Base-by-base conservation (phyloP, 1,140 invertebrate species). In the Batillaria attramentaria region DNA sequence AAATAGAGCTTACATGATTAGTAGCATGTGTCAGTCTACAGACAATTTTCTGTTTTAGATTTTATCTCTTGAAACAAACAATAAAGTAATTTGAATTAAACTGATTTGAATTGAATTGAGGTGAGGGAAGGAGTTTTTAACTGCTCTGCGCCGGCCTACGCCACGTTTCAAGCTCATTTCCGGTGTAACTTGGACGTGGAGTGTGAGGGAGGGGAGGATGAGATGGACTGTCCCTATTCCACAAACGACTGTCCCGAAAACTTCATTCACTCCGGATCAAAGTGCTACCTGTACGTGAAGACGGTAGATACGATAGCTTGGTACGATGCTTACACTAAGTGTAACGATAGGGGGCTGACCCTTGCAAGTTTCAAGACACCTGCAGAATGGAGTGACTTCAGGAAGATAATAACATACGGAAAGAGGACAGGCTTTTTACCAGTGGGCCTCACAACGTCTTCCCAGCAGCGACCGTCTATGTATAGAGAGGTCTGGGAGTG, bases 181-280 rank as follows among this genome's bases (percentile, higher is more conserved):
- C 31, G 37, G 13, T 65, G 62, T 3, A 65, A 65, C 20, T 18
- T 69, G 39, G 66, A 69, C 37, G 5, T n/a, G 5, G 66, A 69
- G 66, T 69, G 66, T 41, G 3, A 41, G 18, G 66, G 66, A 24
- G 37, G 24, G 5, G 35, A 69, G 24, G 66, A 69, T 69, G 66
- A 69, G 6, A 24, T 4, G 1, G 18, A 69, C 16, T 69, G 66
- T 41, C 66, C 66, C 24, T 69, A 41, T 41, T 41, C 37, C 66
- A 69, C 6, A 2, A 5, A 10, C 8, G 16, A 24, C 6, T 69
- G 66, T 33, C 28, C 28, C 42, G 66, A 41, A 37, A n/a, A 33
- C 24, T 35, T 69, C 66, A 20, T 1, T 41, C n/a, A n/a, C n/a
- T 37, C 66, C 4, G 66, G 66, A 10, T 4, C 39, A 18, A 69